These are phyloP conservation scores for Megalops cyprinoides DNA, from an alignment of 2,797 vertebrate species.

Conservation along the genomic window DNA sequence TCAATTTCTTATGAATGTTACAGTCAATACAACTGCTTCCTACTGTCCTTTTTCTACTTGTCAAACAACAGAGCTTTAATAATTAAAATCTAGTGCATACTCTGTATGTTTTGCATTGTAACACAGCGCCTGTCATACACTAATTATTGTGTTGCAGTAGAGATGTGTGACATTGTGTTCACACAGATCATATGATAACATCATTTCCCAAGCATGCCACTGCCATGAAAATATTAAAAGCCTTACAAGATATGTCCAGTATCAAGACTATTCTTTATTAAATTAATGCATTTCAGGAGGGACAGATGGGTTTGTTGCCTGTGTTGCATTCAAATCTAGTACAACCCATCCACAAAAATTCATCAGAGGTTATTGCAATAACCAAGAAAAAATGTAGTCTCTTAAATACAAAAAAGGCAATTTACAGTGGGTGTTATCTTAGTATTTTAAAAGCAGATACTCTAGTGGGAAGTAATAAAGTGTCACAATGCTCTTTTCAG, in stretches of 20 bases:
- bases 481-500: neutral
- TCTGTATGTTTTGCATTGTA: neutral
- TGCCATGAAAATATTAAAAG: neutral
- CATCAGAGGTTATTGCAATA: neutral
- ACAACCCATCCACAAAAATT: neutral
- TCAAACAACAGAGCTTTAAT: neutral
- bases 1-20: neutral
- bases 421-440: neutral
- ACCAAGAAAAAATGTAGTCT: neutral
- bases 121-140: neutral
- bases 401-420: neutral
- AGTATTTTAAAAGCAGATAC: neutral
- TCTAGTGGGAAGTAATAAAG: neutral
- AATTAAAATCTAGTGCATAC: neutral
- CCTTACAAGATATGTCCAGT: neutral
- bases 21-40: neutral
- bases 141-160: neutral
- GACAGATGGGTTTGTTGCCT: neutral
- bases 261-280: conserved; percentile 4
- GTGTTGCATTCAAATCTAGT: neutral
- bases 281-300: neutral
- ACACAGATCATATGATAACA: neutral
- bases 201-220: neutral
- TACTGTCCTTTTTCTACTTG: neutral
- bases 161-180: neutral